Conservation (phyloP, 2,797 vertebrate genomes). For the Brachymystax lenok region DNA sequence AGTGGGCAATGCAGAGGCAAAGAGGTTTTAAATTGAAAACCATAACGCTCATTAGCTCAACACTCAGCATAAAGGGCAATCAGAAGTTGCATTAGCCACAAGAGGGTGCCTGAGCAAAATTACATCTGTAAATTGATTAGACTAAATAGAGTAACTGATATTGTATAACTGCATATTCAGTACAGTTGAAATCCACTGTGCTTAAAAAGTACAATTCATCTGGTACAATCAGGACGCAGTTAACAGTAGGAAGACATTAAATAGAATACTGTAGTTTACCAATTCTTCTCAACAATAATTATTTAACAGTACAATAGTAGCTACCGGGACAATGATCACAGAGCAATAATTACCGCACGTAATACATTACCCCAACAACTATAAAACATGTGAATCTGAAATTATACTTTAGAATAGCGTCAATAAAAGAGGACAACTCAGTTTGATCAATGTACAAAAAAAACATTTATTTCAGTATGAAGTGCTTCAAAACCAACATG, state of each 20-base stretch:
- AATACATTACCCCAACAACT: neutral
- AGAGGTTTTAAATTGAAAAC: constrained; percentile 79
- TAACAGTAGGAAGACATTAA: neutral
- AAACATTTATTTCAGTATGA: constrained; percentile 69
- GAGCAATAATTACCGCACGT: neutral
- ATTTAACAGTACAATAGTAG: too few relatives aligned
- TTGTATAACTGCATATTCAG: constrained; percentile 44
- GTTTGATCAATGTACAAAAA: constrained; percentile 77
- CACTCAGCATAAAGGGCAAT: constrained; percentile 74
- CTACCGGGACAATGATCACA: too few relatives aligned
- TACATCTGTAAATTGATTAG: constrained; percentile 53
- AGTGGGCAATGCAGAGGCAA: constrained; percentile 68
- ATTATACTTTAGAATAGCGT: constrained; percentile 3
- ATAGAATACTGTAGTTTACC: neutral
- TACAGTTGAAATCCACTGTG: constrained; percentile 13
- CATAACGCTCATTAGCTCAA: constrained; percentile 76
- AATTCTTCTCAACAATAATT: too few relatives aligned
- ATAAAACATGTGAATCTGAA: neutral
- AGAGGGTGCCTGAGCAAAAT: constrained; percentile 63
- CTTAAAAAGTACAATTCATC: constrained; percentile 1
- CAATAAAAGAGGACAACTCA: constrained; percentile 36
- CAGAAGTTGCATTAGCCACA: constrained; percentile 73
- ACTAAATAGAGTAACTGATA: constrained; percentile 52
- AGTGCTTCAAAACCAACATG: constrained; percentile 74
- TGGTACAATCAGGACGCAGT: neutral